Evolutionary conservation across 2,797 vertebrate species (phyloP).

Genomic region (Peromyscus eremicus): DNA sequence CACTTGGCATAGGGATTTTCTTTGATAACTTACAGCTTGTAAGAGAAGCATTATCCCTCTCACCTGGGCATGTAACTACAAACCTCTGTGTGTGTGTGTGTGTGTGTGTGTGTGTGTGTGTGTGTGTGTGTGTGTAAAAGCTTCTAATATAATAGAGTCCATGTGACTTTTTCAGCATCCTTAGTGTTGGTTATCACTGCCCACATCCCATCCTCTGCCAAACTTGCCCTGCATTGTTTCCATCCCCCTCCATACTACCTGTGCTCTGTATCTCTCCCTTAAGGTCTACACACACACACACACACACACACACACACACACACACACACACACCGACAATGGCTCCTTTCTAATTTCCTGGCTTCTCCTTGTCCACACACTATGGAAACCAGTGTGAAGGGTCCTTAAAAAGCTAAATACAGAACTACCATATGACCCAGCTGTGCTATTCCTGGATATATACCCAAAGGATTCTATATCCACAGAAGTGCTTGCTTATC

Average conservation of each 20-base stretch:
- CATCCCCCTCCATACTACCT: not conserved
- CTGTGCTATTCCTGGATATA: not conserved
- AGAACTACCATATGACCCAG: not conserved
- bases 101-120: too few relatives aligned
- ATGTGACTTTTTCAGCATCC: not conserved
- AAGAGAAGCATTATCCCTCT: not conserved
- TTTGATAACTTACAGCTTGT: not conserved
- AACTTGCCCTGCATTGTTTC: too few relatives aligned
- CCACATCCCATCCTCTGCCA: not conserved
- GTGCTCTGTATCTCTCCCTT: not conserved
- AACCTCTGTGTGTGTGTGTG: not conserved
- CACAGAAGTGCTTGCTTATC: not conserved
- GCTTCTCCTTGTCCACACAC: not conserved
- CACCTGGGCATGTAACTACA: not conserved
- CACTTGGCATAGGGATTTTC: not conserved
- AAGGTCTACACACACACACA: not conserved
- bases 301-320: not conserved
- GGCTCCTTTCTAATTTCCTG: not conserved
- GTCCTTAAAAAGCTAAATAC: too few relatives aligned
- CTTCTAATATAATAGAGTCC: not conserved
- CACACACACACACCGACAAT: too few relatives aligned
- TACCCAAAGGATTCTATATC: not conserved
- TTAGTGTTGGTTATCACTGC: not conserved
- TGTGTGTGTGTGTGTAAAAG: not conserved
- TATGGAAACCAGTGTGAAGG: not conserved